Percentiles rank a stretch among this genome's conserved stretches.
Evolutionary conservation across 2,797 vertebrate species (phyloP).

Genomic region (Mormyrus hasselquistii): DNA sequence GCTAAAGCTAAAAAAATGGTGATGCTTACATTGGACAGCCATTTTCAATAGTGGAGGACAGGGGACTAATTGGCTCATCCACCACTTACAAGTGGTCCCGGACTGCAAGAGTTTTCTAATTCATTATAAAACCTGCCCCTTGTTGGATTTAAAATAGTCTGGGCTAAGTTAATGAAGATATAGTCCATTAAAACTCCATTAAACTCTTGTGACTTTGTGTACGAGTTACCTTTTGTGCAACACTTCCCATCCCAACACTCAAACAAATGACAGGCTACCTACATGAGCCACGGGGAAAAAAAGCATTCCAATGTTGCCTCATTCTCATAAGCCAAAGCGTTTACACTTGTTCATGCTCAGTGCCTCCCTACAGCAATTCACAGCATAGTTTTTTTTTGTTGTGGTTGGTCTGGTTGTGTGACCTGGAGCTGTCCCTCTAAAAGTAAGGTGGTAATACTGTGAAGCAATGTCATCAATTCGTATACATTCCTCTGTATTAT

Average conservation of each 20-base stretch:
- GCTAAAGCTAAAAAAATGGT: background rate
- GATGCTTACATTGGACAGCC: background rate
- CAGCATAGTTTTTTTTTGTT: background rate
- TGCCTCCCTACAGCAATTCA: background rate
- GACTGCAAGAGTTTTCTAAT: background rate
- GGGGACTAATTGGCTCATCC: background rate
- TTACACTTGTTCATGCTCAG: background rate
- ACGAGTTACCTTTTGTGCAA: background rate
- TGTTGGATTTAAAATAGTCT: background rate
- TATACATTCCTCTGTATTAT: background rate
- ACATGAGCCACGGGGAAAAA: background rate
- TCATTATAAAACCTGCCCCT: background rate
- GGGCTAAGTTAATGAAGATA: background rate
- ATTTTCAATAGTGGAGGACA: background rate
- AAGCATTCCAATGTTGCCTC: background rate
- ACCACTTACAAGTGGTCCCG: background rate
- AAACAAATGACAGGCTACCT: background rate
- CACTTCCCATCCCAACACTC: background rate
- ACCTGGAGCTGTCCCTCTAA: background rate
- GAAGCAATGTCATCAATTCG: background rate
- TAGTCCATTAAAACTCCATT: background rate
- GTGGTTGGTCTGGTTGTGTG: background rate
- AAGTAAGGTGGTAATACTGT: background rate
- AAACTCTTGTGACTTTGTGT: background rate
- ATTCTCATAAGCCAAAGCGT: background rate